Base-by-base conservation (phyloP, 2,888 invertebrate genomes). In the Cheilosia urbana region DNA sequence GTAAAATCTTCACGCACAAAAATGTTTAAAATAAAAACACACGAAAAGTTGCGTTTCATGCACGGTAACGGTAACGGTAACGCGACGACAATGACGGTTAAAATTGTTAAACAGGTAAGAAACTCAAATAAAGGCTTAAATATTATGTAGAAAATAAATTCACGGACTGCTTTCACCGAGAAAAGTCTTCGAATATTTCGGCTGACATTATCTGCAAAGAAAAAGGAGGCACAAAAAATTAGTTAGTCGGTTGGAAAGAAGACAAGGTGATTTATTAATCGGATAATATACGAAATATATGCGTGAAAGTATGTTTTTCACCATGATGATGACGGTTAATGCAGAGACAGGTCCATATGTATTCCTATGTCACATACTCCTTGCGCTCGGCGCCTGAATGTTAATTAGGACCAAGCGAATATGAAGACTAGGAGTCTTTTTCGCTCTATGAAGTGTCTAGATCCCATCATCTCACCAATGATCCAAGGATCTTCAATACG, bases 201-300 rank as follows among this genome's bases (percentile, higher is more conserved):
- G 47, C 2, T 76, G 84, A 84, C 84, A 62, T 79, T 55, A 76
- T 80, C 84, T 84, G 84, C 69, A 84, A 84, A 49, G 69, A 69
- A 34, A 75, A 66, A 51, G 3, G 47, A 57, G 37, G 13, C 13
- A 34, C 11, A 19, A 13, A 27, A 40, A 47, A 55, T 7, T 34
- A 24, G 9, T 34, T 21, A 27, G 4, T 17, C 6, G 19, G 5
- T 30, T 47, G 1, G 15, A 19, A 19, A 19, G 19, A 17, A 47
- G 47, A 11, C 3, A 6, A 19, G 11, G 15, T 45, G 15, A 1
- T 45, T 17, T n/a, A 2, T 45, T 5, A n/a, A 2, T 45, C 17
- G 6, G 6, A n/a, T 30, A 2, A n/a, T 30, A 2, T 30, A 2
- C 7, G 9, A 2, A 7, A 30, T 34, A 2, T 34, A 3, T 11